phyloP scores from a whole-genome alignment of 2,113 vertebrate genomes.

The Trematocara stigmaticum region DNA sequence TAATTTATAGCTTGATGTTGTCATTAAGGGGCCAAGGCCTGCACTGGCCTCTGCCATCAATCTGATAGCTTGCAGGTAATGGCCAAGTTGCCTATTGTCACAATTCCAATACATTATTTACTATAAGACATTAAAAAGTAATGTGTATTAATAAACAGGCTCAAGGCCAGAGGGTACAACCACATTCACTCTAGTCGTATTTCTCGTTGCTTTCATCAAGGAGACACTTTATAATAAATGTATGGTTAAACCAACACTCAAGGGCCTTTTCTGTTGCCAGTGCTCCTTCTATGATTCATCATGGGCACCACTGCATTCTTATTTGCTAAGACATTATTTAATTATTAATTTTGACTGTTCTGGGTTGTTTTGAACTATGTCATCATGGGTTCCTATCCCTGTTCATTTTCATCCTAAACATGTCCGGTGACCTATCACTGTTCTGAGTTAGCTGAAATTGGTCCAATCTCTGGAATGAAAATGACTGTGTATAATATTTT shows the following conservation, averaged over 20 bases:
- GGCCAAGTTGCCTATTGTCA: slow-evolving; percentile 63
- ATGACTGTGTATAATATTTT: not conserved
- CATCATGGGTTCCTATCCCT: not conserved
- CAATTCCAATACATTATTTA: slow-evolving; percentile 70
- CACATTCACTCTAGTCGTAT: slow-evolving; percentile 28
- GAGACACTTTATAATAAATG: slow-evolving; percentile 46
- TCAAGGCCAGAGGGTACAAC: slow-evolving; percentile 52
- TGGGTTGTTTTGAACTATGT: not conserved
- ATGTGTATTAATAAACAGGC: slow-evolving; percentile 64
- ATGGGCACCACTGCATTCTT: not conserved
- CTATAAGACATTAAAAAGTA: slow-evolving; percentile 61
- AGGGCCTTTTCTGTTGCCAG: slow-evolving; percentile 4
- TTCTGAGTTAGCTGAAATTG: not conserved
- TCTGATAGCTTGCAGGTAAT: slow-evolving; percentile 56
- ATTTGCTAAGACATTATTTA: not conserved
- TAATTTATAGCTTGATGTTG: slow-evolving; percentile 58
- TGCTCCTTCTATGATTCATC: not conserved
- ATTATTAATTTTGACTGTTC: not conserved
- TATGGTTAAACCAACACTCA: slow-evolving; percentile 30
- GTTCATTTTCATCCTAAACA: not conserved
- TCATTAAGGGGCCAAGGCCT: slow-evolving; percentile 43
- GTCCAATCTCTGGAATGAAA: not conserved
- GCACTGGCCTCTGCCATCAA: slow-evolving; percentile 51
- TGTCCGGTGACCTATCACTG: not conserved
- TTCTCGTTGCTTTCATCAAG: slow-evolving; percentile 44